These are phyloP conservation scores for Galaxea fascicularis DNA, from an alignment of 92 coral and sea anemone species.

Conservation along the genomic window DNA sequence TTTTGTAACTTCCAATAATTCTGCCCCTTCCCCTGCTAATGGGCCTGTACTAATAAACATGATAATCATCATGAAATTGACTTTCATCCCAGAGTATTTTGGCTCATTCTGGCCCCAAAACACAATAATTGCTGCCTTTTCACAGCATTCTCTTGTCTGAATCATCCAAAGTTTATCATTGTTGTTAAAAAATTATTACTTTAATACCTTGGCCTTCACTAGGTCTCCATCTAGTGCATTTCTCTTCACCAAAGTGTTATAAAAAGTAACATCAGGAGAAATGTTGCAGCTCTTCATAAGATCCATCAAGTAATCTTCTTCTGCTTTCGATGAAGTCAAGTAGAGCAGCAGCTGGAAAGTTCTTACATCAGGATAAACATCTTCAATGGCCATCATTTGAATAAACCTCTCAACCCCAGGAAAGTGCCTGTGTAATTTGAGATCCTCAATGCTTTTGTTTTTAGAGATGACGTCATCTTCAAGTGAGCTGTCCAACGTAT, in stretches of 20 bases:
- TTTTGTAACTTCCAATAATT: no score
- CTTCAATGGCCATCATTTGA: conserved; percentile 85
- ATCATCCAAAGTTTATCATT: no score
- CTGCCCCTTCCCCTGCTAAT: no score
- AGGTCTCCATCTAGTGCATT: conserved; percentile 64
- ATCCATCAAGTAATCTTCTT: conserved; percentile 66
- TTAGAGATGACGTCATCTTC: neutral
- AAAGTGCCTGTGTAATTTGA: conserved; percentile 45
- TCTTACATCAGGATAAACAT: conserved; percentile 83
- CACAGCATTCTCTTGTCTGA: no score
- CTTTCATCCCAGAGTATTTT: no score
- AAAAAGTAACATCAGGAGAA: conserved; percentile 74
- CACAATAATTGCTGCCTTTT: no score
- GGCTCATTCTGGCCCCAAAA: no score
- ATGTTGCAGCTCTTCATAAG: conserved; percentile 76
- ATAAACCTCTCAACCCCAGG: conserved; percentile 76
- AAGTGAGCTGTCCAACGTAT: neutral
- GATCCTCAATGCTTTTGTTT: neutral
- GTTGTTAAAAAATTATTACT: no score
- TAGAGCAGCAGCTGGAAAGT: conserved; percentile 82
- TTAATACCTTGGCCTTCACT: conserved; percentile 73
- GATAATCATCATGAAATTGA: no score
- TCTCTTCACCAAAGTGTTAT: conserved; percentile 71
- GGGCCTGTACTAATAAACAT: no score
- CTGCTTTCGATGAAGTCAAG: conserved; percentile 47